phyloP scores from a whole-genome alignment of 2,888 invertebrate species.

The Drosophila cracens region DNA sequence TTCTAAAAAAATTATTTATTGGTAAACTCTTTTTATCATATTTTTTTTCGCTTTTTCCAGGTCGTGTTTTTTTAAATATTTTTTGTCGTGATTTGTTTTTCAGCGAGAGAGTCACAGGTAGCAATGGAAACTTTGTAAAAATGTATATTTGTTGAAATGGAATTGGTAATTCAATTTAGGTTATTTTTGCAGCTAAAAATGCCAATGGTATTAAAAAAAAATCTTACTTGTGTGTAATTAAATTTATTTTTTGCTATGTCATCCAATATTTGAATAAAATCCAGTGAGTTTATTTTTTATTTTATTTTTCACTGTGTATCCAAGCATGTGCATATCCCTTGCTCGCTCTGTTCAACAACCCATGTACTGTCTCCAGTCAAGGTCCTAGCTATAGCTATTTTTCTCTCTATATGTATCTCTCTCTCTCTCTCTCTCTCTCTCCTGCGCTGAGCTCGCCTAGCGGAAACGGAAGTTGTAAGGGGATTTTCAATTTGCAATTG shows the following conservation, averaged over 20 bases:
- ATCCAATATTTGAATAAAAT: background rate
- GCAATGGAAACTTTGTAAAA: background rate
- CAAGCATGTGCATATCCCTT: slow-evolving; percentile 17
- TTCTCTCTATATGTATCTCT: background rate
- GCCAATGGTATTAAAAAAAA: background rate
- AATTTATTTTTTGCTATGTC: background rate
- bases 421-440: background rate
- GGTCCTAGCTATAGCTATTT: slow-evolving; percentile 2
- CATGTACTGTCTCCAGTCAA: background rate
- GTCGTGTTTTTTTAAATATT: background rate
- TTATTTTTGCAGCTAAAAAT: background rate
- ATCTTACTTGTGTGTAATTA: background rate
- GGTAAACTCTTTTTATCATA: background rate
- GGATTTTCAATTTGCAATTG: slow-evolving; percentile 81
- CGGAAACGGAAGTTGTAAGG: slow-evolving; percentile 81
- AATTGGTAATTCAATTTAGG: background rate
- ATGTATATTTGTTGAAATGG: background rate
- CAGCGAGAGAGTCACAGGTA: background rate
- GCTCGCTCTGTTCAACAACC: slow-evolving; percentile 7
- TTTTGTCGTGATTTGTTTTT: background rate
- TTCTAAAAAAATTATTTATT: background rate
- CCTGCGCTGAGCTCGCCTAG: slow-evolving; percentile 41
- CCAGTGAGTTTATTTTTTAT: background rate
- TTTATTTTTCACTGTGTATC: slow-evolving; percentile 6
- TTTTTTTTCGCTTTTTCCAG: background rate